These are phyloP conservation scores for Sebastes kiyomatsui DNA, from an alignment of 2,797 vertebrate genomes.

Conservation along the genomic window DNA sequence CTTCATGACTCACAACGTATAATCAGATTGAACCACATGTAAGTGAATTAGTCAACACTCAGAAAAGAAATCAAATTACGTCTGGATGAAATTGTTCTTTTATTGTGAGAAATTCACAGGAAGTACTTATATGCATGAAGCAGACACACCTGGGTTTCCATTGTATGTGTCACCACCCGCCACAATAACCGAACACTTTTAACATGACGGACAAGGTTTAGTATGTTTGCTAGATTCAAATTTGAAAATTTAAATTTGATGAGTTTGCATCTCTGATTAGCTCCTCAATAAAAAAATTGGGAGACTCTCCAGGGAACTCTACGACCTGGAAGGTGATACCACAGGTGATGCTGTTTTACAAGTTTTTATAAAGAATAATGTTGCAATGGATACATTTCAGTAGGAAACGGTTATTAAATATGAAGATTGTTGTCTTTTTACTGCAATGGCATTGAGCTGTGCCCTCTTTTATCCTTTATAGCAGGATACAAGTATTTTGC, in stretches of 20 bases:
- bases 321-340: neutral
- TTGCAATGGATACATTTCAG: no score
- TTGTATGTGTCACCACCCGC: neutral
- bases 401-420: neutral
- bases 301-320: no score
- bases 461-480: neutral
- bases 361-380: neutral
- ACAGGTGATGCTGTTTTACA: neutral
- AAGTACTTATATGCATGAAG: conserved; percentile 22
- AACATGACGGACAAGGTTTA: neutral
- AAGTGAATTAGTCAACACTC: conserved; percentile 68
- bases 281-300: no score
- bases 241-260: neutral
- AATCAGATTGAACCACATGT: conserved; percentile 56
- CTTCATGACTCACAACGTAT: conserved; percentile 50
- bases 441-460: neutral
- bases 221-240: neutral
- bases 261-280: neutral
- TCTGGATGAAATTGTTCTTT: conserved; percentile 42
- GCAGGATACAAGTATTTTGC: fast-evolving
- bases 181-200: neutral
- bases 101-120: conserved; percentile 53
- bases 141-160: conserved; percentile 41
- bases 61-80: conserved; percentile 51
- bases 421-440: neutral